phyloP scores from a whole-genome alignment of 2,113 vertebrate species.

The Plecotus auritus region DNA sequence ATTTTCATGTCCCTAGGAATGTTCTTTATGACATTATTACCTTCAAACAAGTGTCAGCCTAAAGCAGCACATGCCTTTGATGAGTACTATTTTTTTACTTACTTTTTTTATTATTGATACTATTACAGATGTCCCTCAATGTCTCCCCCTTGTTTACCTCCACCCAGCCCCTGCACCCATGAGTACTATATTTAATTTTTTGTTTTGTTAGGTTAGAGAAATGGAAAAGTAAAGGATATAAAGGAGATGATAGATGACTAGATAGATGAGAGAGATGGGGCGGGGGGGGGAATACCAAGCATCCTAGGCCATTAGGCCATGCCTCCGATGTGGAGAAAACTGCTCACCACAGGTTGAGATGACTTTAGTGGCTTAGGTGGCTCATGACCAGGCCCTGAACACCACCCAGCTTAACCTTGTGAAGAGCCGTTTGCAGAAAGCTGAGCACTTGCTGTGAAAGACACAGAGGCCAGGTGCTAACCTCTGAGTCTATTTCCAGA shows the following conservation, averaged over 20 bases:
- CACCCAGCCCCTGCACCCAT: background rate
- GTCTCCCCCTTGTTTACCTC: background rate
- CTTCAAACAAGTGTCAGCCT: slow-evolving; percentile 60
- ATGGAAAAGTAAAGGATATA: background rate
- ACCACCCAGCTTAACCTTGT: background rate
- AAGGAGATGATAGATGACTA: background rate
- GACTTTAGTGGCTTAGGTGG: background rate
- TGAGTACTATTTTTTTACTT: slow-evolving; percentile 51
- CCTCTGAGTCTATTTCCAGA: background rate
- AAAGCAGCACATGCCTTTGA: slow-evolving; percentile 44
- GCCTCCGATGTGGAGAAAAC: background rate
- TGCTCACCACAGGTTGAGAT: background rate
- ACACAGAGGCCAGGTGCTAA: background rate
- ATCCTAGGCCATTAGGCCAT: slow-evolving; percentile 25
- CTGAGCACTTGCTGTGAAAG: background rate
- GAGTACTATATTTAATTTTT: slow-evolving; percentile 50
- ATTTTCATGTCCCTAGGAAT: background rate
- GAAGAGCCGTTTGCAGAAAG: background rate
- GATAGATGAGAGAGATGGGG: background rate
- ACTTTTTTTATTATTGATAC: background rate
- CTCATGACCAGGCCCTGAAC: background rate
- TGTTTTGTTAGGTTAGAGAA: slow-evolving; percentile 12
- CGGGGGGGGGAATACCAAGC: background rate
- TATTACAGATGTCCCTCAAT: background rate
- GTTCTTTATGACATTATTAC: slow-evolving; percentile 1